A percentile compares a stretch with the other conserved stretches of the same genome.
phyloP scores from a whole-genome alignment of 2,113 vertebrate genomes.

The Silurus glanis region DNA sequence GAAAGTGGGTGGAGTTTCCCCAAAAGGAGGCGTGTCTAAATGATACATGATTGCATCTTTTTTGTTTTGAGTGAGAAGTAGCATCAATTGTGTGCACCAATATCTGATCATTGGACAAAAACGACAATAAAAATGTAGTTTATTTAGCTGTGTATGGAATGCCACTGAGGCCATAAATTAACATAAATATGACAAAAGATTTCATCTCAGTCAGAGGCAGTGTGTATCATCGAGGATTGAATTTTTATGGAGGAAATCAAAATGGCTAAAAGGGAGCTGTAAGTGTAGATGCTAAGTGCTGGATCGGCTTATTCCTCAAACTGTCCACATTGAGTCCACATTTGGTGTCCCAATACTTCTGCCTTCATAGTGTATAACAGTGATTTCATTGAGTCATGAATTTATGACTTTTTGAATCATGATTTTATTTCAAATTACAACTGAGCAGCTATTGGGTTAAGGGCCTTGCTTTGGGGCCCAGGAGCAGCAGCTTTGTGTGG shows the following conservation, averaged over 20 bases:
- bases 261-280: no score
- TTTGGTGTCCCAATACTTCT: no score
- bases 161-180: not conserved
- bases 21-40: not conserved
- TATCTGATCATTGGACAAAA: not conserved
- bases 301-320: not conserved
- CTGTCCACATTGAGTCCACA: no score
- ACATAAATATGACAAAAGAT: not conserved
- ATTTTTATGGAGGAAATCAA: not conserved
- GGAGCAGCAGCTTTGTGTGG: no score
- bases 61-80: not conserved
- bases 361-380: no score
- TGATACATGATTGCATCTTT: not conserved
- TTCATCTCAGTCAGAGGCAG: not conserved
- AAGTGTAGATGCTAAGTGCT: not conserved
- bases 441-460: no score
- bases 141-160: not conserved
- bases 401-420: no score
- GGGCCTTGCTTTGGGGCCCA: no score
- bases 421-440: no score
- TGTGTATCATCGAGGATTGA: not conserved
- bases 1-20: not conserved
- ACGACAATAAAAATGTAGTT: not conserved
- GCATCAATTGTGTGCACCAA: not conserved
- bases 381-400: no score